A percentile compares a stretch with the other conserved stretches of the same genome.
Conservation (phyloP, 2,888 invertebrate genomes). For the Prosopocoilus inquinatus region DNA sequence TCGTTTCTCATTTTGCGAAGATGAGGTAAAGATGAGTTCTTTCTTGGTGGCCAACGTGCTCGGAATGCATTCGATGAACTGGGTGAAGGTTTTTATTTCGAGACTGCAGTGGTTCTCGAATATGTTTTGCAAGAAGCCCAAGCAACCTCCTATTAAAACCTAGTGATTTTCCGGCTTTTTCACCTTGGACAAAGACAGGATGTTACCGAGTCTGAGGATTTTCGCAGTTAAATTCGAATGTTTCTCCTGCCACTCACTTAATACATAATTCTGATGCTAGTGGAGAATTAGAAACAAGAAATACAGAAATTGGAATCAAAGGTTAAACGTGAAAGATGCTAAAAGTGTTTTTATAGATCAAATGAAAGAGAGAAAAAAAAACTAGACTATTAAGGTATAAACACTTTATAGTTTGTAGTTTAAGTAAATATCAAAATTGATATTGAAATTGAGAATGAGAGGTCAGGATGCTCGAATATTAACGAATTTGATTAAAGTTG, state of each 20-base stretch:
- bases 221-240: conserved; percentile 67
- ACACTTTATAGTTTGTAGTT: too few species aligned
- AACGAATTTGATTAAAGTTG: too few species aligned
- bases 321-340: too few species aligned
- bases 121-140: conserved; percentile 76
- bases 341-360: too few species aligned
- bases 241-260: conserved; percentile 22
- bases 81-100: conserved; percentile 75
- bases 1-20: conserved; percentile 70
- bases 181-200: conserved; percentile 60
- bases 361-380: too few species aligned
- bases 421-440: too few species aligned
- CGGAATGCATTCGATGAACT: conserved; percentile 72
- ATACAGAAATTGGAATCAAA: too few species aligned
- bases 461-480: too few species aligned
- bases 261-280: too few species aligned
- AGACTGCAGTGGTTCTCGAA: conserved; percentile 64
- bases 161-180: conserved; percentile 64
- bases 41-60: conserved; percentile 66
- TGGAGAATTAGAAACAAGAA: too few species aligned
- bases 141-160: conserved; percentile 75
- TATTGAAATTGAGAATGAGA: too few species aligned
- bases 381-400: too few species aligned
- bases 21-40: conserved; percentile 62
- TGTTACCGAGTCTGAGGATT: conserved; percentile 60